A percentile compares a stretch with the other conserved stretches of the same genome.
Conservation (phyloP, 37 sponge, comb jelly and placozoan genomes). For the Aphrocallistes beatrix region DNA sequence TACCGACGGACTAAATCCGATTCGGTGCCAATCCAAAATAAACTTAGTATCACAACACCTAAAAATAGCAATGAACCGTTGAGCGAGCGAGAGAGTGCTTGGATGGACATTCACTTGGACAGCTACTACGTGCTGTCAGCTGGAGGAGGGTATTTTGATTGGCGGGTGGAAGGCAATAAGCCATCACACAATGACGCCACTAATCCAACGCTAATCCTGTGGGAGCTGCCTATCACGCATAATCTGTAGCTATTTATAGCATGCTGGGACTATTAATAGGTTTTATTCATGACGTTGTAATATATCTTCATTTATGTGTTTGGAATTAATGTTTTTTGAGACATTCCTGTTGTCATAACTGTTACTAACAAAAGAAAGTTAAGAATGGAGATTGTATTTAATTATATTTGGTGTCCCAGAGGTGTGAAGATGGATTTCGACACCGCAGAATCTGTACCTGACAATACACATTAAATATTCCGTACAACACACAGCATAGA, state of each 20-base stretch:
- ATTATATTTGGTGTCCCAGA: too few species aligned
- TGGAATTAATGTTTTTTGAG: not conserved
- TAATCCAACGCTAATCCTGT: not conserved
- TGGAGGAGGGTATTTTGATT: constrained; percentile 11
- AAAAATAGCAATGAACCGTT: not conserved
- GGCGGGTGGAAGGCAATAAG: not conserved
- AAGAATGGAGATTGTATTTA: too few species aligned
- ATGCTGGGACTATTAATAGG: not conserved
- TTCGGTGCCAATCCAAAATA: not conserved
- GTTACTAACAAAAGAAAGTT: not conserved
- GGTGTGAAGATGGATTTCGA: too few species aligned
- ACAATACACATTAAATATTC: too few species aligned
- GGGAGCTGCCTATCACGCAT: not conserved
- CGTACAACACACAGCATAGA: too few species aligned
- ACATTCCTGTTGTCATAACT: not conserved
- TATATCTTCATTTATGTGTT: not conserved
- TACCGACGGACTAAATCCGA: not conserved
- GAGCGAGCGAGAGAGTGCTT: not conserved
- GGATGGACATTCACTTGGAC: not conserved
- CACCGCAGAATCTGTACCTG: too few species aligned
- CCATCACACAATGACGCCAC: not conserved
- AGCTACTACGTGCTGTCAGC: not conserved
- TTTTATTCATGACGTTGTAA: not conserved
- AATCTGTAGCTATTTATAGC: not conserved
- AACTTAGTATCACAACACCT: not conserved